A percentile compares a stretch with the other conserved stretches of the same genome.
These are phyloP conservation scores for Caerostris darwini DNA, from an alignment of 1,140 invertebrate genomes.

Conservation along the genomic window DNA sequence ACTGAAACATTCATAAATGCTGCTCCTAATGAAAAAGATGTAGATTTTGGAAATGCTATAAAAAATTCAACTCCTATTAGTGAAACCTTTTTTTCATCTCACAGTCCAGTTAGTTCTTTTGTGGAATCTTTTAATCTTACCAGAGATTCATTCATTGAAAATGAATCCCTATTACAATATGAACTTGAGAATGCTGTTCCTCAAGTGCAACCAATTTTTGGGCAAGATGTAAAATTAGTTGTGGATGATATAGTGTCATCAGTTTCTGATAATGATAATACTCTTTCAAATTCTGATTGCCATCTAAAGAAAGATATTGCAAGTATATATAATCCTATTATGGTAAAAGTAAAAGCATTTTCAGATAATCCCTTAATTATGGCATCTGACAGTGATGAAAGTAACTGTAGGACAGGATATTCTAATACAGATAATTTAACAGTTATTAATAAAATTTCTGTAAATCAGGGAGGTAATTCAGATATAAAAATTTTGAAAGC, in stretches of 20 bases:
- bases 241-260: neutral
- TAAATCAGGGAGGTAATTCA: neutral
- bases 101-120: neutral
- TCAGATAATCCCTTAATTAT: neutral
- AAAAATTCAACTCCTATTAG: neutral
- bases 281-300: neutral
- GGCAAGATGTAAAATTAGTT: neutral
- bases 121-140: neutral
- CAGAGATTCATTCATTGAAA: neutral
- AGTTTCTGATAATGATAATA: neutral
- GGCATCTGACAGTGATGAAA: neutral
- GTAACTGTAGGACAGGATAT: neutral
- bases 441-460: neutral
- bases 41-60: neutral
- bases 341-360: neutral
- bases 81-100: neutral
- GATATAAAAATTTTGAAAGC: neutral
- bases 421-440: neutral
- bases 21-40: neutral
- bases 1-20: neutral
- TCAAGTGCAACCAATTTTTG: neutral
- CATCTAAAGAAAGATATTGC: neutral
- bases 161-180: neutral
- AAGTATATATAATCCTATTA: neutral
- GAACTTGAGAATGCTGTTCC: neutral